Base-by-base conservation (phyloP, 1,140 invertebrate genomes). In the Hylaeus anthracinus region DNA sequence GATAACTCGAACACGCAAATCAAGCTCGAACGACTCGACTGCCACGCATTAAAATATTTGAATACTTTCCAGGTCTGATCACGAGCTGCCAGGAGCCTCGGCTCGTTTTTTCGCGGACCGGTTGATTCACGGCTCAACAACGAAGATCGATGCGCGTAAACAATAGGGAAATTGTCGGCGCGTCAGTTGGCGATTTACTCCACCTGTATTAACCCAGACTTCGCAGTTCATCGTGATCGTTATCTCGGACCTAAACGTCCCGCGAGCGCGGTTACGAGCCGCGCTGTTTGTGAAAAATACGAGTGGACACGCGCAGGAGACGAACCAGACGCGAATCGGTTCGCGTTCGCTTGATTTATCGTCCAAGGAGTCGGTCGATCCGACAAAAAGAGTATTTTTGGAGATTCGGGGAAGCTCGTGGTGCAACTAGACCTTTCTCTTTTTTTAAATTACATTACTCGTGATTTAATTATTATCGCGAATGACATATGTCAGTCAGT, bases 91-190 rank as follows among this genome's bases (percentile, higher is more conserved):
- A 2, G 2, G 51, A 26, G 9, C 8, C 51, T 51, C 51, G 2
- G 9, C 9, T 2, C 51, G 9, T 10, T 10, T 51, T 26, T 51
- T 51, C 51, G 51, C 51, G 2, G 51, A 51, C 51, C 10, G 64
- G 8, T 26, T 48, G 64, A 66, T 48, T 66, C n/a, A 66, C n/a
- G 15, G 15, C 12, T 43, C 41, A 14, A 14, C 4, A 5, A 41
- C 8, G 37, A 15, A 10, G 64, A 66, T 66, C 43, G 15, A 48
- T 43, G 43, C 64, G 43, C 41, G 41, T 43, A 66, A 66, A 66
- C 64, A 66, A 48, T 66, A 26, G 64, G 64, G 41, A 48, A 66
- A 66, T 66, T 66, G 64, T 66, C 48, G 9, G 64, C 64, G n/a
- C 43, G 64, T 48, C 43, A 5, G 39, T 1, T 14, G 45, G n/a